Percentiles rank a stretch among this genome's conserved stretches.
These are phyloP conservation scores for Anniella stebbinsi DNA, from an alignment of 2,797 vertebrate genomes.

Conservation along the genomic window DNA sequence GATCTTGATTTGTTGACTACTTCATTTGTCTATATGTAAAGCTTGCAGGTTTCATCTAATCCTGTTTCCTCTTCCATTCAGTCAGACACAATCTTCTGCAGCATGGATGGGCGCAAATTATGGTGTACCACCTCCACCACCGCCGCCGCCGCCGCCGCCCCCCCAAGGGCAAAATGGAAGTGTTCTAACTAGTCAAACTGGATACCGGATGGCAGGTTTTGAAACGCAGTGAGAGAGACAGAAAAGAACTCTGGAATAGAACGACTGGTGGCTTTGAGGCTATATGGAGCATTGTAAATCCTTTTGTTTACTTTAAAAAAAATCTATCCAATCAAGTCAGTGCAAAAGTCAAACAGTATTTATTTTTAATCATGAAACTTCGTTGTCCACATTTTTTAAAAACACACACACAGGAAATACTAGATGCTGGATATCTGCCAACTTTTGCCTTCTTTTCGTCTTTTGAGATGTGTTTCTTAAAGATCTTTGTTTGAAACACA, in stretches of 20 bases:
- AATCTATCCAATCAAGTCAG: conserved; percentile 76
- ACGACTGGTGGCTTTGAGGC: conserved; percentile 73
- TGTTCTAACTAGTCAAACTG: conserved; percentile 89
- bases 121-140: conserved; percentile 83
- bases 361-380: conserved; percentile 84
- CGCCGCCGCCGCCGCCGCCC: conserved; percentile 82
- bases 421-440: conserved; percentile 83
- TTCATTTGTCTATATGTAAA: neutral
- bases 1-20: neutral
- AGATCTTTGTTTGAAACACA: conserved; percentile 81
- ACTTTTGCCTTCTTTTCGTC: conserved; percentile 82
- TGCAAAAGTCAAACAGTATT: conserved; percentile 81
- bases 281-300: conserved; percentile 70
- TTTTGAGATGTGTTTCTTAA: conserved; percentile 77
- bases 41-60: neutral
- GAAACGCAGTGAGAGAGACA: conserved; percentile 90
- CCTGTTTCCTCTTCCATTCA: conserved; percentile 33
- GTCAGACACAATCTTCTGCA: conserved; percentile 88
- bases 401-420: conserved; percentile 55
- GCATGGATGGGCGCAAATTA: conserved; percentile 91
- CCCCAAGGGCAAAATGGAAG: conserved; percentile 88
- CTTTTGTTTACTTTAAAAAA: conserved; percentile 77
- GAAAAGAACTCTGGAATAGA: conserved; percentile 69
- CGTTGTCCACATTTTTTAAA: conserved; percentile 72
- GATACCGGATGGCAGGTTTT: conserved; percentile 91